phyloP scores from a whole-genome alignment of 2,797 vertebrate species.

The Melanotaenia trifasciata region DNA sequence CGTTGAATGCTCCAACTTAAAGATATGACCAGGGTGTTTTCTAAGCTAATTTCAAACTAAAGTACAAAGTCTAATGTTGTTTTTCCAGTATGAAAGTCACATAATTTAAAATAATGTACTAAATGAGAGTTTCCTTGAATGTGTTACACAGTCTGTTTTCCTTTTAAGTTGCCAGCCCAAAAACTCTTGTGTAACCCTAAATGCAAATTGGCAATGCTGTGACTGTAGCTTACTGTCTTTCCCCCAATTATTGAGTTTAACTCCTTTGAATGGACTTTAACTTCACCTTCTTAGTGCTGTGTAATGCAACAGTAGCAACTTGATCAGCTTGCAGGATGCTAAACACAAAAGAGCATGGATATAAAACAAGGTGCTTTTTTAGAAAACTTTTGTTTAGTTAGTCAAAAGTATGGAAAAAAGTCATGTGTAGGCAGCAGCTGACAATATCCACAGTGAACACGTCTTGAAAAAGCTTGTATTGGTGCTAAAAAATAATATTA shows the following conservation, averaged over 20 bases:
- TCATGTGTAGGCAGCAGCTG: background rate
- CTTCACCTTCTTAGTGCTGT: background rate
- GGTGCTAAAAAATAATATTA: background rate
- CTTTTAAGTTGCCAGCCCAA: background rate
- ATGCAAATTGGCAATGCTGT: background rate
- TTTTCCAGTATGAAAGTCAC: conserved; percentile 9
- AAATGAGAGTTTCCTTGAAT: background rate
- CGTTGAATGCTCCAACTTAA: conserved; percentile 20
- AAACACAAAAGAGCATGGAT: background rate
- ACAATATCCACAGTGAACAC: background rate
- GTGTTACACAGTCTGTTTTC: background rate
- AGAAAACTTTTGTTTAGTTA: background rate
- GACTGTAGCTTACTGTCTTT: background rate
- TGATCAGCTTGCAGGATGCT: background rate
- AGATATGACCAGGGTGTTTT: conserved; percentile 12
- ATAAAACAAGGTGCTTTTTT: background rate
- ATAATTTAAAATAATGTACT: conserved; percentile 10
- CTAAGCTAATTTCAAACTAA: conserved; percentile 10
- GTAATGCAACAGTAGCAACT: background rate
- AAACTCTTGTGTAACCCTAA: background rate
- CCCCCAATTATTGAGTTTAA: background rate
- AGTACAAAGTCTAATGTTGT: conserved; percentile 2
- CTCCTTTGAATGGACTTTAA: background rate
- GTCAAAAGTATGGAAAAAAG: background rate
- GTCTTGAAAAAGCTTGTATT: background rate